These are phyloP conservation scores for Chironomus tentans DNA, from an alignment of 2,888 invertebrate genomes.

Conservation along the genomic window DNA sequence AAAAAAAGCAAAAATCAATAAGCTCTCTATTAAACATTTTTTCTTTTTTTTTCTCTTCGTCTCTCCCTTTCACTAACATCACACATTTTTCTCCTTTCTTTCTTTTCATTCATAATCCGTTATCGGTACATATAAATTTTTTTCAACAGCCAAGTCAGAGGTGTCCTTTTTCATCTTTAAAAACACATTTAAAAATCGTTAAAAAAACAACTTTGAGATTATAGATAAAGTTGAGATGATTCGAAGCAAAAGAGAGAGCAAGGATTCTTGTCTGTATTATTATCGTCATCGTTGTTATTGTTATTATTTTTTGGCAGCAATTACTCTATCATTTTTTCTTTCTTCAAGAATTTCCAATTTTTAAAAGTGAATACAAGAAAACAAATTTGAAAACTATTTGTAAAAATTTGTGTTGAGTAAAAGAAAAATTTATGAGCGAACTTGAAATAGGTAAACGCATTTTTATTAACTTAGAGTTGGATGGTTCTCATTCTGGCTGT, in stretches of 20 bases:
- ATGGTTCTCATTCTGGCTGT: too few species aligned
- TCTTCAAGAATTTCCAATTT: background rate
- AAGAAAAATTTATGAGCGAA: too few species aligned
- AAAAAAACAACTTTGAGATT: background rate
- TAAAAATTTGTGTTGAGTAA: background rate
- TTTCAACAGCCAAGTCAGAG: background rate
- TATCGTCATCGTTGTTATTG: background rate
- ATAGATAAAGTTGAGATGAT: background rate
- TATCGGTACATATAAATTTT: background rate
- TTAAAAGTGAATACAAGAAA: background rate
- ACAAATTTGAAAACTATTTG: background rate
- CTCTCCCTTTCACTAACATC: background rate
- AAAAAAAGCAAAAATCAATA: conserved; percentile 9
- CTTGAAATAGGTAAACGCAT: too few species aligned
- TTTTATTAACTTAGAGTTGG: too few species aligned
- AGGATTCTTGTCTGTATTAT: background rate
- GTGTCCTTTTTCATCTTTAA: background rate
- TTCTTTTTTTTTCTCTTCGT: background rate
- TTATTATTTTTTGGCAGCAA: background rate
- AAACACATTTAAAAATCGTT: conserved; percentile 5
- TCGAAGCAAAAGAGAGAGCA: background rate
- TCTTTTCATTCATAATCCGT: background rate
- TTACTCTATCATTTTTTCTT: background rate
- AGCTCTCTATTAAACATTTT: background rate
- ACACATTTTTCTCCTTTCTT: background rate